These are phyloP conservation scores for Atta cephalotes DNA, from an alignment of 1,140 invertebrate species.

Conservation along the genomic window DNA sequence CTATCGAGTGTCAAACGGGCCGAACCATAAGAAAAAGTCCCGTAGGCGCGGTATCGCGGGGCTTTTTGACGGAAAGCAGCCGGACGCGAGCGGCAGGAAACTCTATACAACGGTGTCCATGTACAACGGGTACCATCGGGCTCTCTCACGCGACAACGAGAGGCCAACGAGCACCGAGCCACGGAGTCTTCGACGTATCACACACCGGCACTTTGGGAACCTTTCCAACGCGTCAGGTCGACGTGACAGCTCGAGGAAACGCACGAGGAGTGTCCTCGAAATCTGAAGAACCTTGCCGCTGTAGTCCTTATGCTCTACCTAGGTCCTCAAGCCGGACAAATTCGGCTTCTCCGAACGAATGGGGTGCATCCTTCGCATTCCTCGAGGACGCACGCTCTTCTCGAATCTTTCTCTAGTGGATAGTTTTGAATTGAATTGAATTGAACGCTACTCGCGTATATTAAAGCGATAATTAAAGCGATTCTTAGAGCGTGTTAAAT, in stretches of 20 bases:
- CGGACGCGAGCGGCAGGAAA: constrained; percentile 72
- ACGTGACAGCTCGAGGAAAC: constrained; percentile 75
- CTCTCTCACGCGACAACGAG: constrained; percentile 22
- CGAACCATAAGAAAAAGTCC: constrained; percentile 82
- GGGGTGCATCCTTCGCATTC: constrained; percentile 42
- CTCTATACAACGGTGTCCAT: constrained; percentile 74
- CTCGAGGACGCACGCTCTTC: constrained; percentile 34
- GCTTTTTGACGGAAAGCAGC: constrained; percentile 78
- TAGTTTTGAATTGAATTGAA: constrained; percentile 36
- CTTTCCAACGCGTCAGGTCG: constrained; percentile 64
- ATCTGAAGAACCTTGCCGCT: constrained; percentile 6
- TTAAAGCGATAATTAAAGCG: background rate
- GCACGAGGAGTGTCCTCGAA: constrained; percentile 68
- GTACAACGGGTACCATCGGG: background rate
- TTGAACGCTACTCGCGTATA: background rate
- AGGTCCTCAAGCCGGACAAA: constrained; percentile 58
- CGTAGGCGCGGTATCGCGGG: constrained; percentile 69
- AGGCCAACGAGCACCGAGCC: background rate
- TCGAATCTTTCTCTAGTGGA: constrained; percentile 28
- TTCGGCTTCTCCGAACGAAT: constrained; percentile 55
- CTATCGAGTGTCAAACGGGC: constrained; percentile 85
- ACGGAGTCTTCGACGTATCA: constrained; percentile 39
- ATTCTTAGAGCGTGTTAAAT: constrained; percentile 1
- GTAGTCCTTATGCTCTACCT: constrained; percentile 13
- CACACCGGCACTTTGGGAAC: constrained; percentile 64